Conservation (phyloP, 2,113 vertebrate genomes). For the Neolamprologus brichardi region DNA sequence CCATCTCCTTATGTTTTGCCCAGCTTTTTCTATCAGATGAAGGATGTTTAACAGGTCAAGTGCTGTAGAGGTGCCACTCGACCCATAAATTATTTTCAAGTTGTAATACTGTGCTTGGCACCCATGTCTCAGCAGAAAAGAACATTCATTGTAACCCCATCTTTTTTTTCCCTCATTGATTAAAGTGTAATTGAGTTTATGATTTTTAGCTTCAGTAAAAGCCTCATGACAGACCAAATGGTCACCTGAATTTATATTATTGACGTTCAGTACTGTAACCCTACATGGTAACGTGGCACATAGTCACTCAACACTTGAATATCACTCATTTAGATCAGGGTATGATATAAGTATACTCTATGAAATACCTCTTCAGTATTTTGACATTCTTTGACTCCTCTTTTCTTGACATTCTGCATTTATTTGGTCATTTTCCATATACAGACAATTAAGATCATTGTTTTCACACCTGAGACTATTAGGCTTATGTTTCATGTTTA, state of each 20-base stretch:
- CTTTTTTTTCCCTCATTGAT: slow-evolving; percentile 61
- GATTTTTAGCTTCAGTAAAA: slow-evolving; percentile 67
- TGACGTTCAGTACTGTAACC: slow-evolving; percentile 15
- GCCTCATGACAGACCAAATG: slow-evolving; percentile 62
- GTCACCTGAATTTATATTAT: slow-evolving; percentile 51
- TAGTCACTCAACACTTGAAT: background rate
- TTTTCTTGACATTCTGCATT: background rate
- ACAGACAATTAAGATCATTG: background rate
- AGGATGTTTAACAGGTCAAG: slow-evolving; percentile 14
- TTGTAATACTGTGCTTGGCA: slow-evolving; percentile 48
- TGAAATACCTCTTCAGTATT: background rate
- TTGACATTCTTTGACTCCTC: background rate
- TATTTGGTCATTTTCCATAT: background rate
- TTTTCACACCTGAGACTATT: background rate
- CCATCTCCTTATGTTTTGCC: slow-evolving; percentile 32
- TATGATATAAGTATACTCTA: background rate
- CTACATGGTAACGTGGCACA: slow-evolving; percentile 12
- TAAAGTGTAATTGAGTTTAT: slow-evolving; percentile 61
- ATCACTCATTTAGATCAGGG: background rate
- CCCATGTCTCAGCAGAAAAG: slow-evolving; percentile 32
- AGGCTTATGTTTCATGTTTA: background rate
- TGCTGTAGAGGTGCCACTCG: slow-evolving; percentile 25
- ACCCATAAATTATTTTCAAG: slow-evolving; percentile 39
- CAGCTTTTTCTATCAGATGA: slow-evolving; percentile 25
- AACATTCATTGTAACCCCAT: slow-evolving; percentile 38